Conservation (phyloP, 1,140 invertebrate species). For the Temnothorax curvispinosus region DNA sequence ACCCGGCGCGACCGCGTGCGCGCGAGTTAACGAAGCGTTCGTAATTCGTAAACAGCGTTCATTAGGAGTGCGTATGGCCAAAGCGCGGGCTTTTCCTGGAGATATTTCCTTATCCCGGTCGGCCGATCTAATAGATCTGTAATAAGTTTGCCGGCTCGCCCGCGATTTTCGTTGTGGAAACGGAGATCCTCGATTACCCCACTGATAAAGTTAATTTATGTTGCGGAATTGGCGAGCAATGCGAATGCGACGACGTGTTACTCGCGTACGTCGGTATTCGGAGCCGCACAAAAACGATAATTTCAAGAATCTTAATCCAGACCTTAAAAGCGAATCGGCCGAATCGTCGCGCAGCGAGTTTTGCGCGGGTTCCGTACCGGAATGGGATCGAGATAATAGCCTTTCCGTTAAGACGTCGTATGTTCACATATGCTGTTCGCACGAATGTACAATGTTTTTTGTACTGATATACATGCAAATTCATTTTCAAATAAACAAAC, state of each 20-base stretch:
- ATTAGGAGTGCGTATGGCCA: conserved; percentile 19
- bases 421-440: conserved; percentile 8
- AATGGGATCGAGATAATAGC: conserved; percentile 9
- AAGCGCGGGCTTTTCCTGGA: neutral
- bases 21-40: conserved; percentile 61
- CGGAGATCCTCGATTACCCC: neutral
- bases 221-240: conserved; percentile 56
- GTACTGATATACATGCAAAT: neutral
- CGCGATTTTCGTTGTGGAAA: conserved; percentile 12
- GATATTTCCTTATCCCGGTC: conserved; percentile 36
- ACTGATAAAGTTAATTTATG: conserved; percentile 68
- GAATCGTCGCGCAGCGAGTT: conserved; percentile 13
- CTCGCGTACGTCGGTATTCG: conserved; percentile 41
- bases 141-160: conserved; percentile 41
- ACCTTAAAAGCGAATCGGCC: neutral
- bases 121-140: conserved; percentile 47
- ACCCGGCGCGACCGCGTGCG: neutral
- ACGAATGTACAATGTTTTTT: neutral
- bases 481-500: neutral
- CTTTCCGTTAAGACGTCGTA: conserved; percentile 30
- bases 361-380: neutral
- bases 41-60: conserved; percentile 49
- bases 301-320: conserved; percentile 61
- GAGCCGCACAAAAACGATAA: conserved; percentile 51
- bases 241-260: conserved; percentile 43